Evolutionary conservation across 2,797 vertebrate genomes (phyloP), one percentile per base, ranked within the genome.

Genomic region (Astyanax mexicanus): DNA sequence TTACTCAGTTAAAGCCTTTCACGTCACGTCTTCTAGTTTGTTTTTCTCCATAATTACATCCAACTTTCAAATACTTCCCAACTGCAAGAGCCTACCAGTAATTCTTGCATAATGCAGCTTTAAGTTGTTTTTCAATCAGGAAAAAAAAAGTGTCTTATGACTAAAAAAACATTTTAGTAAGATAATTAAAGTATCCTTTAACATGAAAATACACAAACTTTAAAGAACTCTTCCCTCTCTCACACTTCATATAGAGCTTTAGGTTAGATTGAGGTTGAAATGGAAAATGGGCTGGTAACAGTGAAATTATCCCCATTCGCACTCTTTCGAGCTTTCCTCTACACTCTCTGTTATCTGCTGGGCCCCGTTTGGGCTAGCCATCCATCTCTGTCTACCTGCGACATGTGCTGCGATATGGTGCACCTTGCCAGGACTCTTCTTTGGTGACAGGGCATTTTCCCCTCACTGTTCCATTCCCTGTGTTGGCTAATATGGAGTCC

Each of bases 381-480:
- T 85, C 80, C 68, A 85, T 85, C 85, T 85, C 79, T 21, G 69
- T 83, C 74, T 54, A 58, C 49, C 68, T 79, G 47, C 23, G 69
- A 81, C 72, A 62, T 64, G 77, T 72, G 65, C 32, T 71, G 71
- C 10, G 68, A 75, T 77, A 72, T 51, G 67, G 72, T 67, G 72
- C 64, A 80, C 80, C 79, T 80, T 78, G 65, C 73, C 65, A 60
- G 47, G 72, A 68, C 73, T 80, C 66, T 78, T 69, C 57, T 71
- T 57, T 49, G 55, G 69, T 71, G 75, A 82, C 77, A 77, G 72
- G 73, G 74, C 72, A 80, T 82, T 83, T 84, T 76, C 32, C 64
- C 64, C 64, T 74, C 77, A 77, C 25, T 62, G 81, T 71, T 77
- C 55, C 74, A 70, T 74, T 66, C 71, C 57, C 70, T 74, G 72